Evolutionary conservation across 2,888 invertebrate genomes (phyloP).

Genomic region (Meganola albula): DNA sequence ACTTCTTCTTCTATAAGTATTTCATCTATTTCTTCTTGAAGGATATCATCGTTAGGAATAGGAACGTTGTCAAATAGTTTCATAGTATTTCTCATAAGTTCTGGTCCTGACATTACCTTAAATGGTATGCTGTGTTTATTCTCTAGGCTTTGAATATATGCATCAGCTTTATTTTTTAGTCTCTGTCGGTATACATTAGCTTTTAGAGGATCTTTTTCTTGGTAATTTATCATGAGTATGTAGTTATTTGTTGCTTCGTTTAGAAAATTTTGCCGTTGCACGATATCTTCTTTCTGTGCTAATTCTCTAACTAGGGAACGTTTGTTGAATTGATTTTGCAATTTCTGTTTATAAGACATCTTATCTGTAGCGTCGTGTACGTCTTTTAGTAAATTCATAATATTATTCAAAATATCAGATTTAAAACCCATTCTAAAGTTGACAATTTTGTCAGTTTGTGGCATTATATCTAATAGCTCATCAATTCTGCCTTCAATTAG

Average conservation of each 20-base stretch:
- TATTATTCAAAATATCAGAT: conserved; percentile 28
- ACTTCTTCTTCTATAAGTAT: conserved; percentile 46
- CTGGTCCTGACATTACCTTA: neutral
- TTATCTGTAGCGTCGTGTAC: conserved; percentile 25
- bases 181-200: conserved; percentile 39
- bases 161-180: conserved; percentile 32
- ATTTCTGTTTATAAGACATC: conserved; percentile 31
- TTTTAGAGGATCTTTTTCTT: conserved; percentile 36
- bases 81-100: conserved; percentile 22
- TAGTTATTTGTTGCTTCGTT: conserved; percentile 37
- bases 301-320: conserved; percentile 21
- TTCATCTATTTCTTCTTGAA: conserved; percentile 45
- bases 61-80: conserved; percentile 38
- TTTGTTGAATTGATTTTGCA: conserved; percentile 28
- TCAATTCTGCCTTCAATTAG: conserved; percentile 44
- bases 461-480: conserved; percentile 40
- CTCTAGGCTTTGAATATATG: conserved; percentile 12
- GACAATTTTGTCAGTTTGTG: conserved; percentile 35
- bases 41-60: conserved; percentile 31
- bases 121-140: neutral
- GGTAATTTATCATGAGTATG: conserved; percentile 34
- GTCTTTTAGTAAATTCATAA: conserved; percentile 25
- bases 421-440: conserved; percentile 33
- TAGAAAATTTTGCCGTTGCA: conserved; percentile 24
- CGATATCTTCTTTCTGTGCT: conserved; percentile 21